Conservation (phyloP, 30 jellyfish, hydroid and myxozoan species). For the Calvadosia cruxmelitensis region DNA sequence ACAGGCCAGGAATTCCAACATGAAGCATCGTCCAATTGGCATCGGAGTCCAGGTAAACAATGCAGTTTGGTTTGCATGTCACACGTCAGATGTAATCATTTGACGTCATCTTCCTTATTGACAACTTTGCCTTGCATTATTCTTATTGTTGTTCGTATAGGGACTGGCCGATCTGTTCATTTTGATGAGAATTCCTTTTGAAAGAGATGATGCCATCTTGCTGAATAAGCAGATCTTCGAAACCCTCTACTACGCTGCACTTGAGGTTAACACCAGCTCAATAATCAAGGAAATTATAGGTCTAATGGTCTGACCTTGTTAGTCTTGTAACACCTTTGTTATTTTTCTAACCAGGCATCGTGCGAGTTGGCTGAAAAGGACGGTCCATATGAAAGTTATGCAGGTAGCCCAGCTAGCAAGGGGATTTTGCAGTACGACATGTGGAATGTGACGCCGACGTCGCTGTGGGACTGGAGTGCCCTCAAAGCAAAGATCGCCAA, state of each 20-base stretch:
- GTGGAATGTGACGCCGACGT: slow-evolving; percentile 98
- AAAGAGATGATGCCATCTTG: slow-evolving; percentile 73
- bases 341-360: slow-evolving; percentile 90
- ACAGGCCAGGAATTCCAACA: slow-evolving; percentile 87
- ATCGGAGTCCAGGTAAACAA: slow-evolving; percentile 90
- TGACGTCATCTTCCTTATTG: too few species aligned
- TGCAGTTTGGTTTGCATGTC: background rate
- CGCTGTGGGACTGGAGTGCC: slow-evolving; percentile 93
- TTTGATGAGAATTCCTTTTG: slow-evolving; percentile 80
- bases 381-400: slow-evolving; percentile 84
- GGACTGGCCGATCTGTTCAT: slow-evolving; percentile 95
- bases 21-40: slow-evolving; percentile 98
- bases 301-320: too few species aligned
- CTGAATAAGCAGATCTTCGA: slow-evolving; percentile 86
- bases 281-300: too few species aligned
- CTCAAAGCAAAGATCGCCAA: slow-evolving; percentile 63
- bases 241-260: slow-evolving; percentile 89
- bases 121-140: background rate
- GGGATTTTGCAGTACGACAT: slow-evolving; percentile 91
- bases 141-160: slow-evolving; percentile 7
- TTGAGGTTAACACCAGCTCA: slow-evolving; percentile 34
- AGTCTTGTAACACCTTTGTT: too few species aligned
- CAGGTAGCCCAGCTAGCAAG: slow-evolving; percentile 90
- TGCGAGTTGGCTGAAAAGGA: slow-evolving; percentile 77
- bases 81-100: background rate